These are phyloP conservation scores for Platycnemis pennipes DNA, from an alignment of 2,888 invertebrate species.

Conservation along the genomic window DNA sequence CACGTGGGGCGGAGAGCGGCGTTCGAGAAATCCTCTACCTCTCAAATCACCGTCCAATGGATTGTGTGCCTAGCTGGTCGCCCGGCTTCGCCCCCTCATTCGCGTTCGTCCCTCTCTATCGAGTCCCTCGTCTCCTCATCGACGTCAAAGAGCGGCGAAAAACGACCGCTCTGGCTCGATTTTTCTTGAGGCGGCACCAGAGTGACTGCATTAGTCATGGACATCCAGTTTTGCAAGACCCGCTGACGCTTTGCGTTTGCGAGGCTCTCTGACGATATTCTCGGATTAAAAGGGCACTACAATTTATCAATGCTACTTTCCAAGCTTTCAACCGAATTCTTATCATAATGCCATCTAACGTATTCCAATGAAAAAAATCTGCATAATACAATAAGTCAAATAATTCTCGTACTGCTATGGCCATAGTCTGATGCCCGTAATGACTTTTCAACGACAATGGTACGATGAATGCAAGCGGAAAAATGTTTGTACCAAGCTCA, in stretches of 20 bases:
- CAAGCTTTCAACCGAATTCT: background rate
- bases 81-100: background rate
- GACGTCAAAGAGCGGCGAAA: background rate
- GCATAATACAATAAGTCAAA: no score
- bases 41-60: no score
- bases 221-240: background rate
- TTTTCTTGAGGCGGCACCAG: background rate
- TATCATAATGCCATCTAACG: background rate
- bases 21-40: background rate
- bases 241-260: background rate
- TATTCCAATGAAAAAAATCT: no score
- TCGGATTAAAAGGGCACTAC: background rate
- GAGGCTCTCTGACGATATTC: background rate
- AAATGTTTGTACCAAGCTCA: no score
- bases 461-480: no score
- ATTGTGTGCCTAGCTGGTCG: no score
- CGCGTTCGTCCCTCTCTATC: background rate
- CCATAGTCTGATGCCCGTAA: no score
- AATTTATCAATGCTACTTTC: background rate
- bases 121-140: background rate
- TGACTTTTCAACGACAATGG: no score
- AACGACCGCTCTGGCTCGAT: background rate
- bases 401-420: no score
- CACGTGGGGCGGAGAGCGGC: background rate
- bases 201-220: slow-evolving; percentile 3